phyloP scores from a whole-genome alignment of 2,888 invertebrate genomes.

The Hedya salicella region DNA sequence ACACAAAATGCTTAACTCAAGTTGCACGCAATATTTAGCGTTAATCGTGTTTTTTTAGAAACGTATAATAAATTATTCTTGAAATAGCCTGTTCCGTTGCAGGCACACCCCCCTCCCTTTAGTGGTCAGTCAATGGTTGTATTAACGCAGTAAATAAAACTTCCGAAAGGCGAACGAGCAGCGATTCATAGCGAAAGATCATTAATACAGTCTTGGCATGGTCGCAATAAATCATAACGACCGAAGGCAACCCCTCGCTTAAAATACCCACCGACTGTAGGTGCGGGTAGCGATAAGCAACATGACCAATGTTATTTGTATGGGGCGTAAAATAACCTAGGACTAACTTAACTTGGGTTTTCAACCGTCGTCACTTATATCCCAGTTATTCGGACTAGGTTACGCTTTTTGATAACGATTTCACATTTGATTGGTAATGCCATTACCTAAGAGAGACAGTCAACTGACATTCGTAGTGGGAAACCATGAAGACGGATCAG shows the following conservation, averaged over 20 bases:
- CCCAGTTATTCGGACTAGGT: no score
- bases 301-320: slow-evolving; percentile 31
- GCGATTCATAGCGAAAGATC: slow-evolving; percentile 61
- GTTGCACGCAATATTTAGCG: slow-evolving; percentile 21
- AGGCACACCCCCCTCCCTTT: slow-evolving; percentile 13
- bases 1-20: slow-evolving; percentile 2
- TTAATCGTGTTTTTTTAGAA: slow-evolving; percentile 6
- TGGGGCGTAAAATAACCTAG: slow-evolving; percentile 8
- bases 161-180: slow-evolving; percentile 54
- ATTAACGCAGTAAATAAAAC: slow-evolving; percentile 54
- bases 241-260: slow-evolving; percentile 57
- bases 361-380: no score
- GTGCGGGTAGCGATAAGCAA: slow-evolving; percentile 12
- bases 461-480: no score
- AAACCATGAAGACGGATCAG: no score
- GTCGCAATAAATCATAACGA: slow-evolving; percentile 56
- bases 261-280: slow-evolving; percentile 25
- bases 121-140: slow-evolving; percentile 24
- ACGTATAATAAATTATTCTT: slow-evolving; percentile 13
- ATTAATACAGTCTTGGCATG: slow-evolving; percentile 65
- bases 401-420: no score
- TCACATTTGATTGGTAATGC: no score
- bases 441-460: no score
- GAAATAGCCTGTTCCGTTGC: not conserved
- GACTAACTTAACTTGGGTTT: not conserved